A percentile compares a stretch with the other conserved stretches of the same genome.
Conservation (phyloP, 2,888 invertebrate species). For the Exephanes ischioxanthus region DNA sequence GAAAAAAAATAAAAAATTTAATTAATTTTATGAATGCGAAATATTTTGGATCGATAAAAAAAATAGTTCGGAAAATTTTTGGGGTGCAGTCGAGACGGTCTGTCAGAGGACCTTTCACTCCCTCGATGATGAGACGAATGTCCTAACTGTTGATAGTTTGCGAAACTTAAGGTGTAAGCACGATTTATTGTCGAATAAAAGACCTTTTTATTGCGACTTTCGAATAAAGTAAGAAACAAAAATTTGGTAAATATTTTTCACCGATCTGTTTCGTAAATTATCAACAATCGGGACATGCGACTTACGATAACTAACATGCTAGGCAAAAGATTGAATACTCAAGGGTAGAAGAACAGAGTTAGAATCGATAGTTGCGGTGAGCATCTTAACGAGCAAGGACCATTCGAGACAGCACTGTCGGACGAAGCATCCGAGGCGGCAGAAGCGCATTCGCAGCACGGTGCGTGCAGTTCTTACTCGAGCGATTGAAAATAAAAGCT, state of each 20-base stretch:
- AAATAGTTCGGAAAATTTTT: constrained; percentile 2
- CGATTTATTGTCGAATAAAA: background rate
- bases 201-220: background rate
- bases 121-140: constrained; percentile 12
- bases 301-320: constrained; percentile 54
- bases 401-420: constrained; percentile 41
- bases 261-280: background rate
- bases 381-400: constrained; percentile 41
- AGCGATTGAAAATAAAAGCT: constrained; percentile 40
- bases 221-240: background rate
- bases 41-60: background rate
- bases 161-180: background rate
- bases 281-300: constrained; percentile 5
- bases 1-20: constrained; percentile 57
- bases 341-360: constrained; percentile 30
- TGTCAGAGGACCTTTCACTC: constrained; percentile 40
- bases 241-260: background rate
- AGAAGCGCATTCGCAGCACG: constrained; percentile 54
- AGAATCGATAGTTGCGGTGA: constrained; percentile 40
- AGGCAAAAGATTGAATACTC: constrained; percentile 40
- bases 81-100: constrained; percentile 38
- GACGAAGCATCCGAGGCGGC: constrained; percentile 38
- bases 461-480: constrained; percentile 43
- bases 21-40: constrained; percentile 4
- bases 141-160: constrained; percentile 14